A percentile compares a stretch with the other conserved stretches of the same genome.
Evolutionary conservation across 1,140 invertebrate species (phyloP).

Genomic region (Lepidurus couesii): DNA sequence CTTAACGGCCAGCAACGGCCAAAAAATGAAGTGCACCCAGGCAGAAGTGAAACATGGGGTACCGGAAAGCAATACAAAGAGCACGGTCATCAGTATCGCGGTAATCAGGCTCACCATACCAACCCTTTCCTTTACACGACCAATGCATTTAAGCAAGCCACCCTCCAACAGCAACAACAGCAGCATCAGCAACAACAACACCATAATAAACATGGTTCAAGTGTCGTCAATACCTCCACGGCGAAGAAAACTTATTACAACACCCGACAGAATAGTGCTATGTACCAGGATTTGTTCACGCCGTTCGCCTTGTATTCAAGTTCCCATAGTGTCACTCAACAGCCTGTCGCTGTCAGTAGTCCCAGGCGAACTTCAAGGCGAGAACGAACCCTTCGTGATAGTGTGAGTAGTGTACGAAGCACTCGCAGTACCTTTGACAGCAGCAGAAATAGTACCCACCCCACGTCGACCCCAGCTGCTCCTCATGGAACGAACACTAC

Average conservation of each 20-base stretch:
- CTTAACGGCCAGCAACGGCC: neutral
- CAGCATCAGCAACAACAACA: conserved; percentile 23
- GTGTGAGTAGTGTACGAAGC: neutral
- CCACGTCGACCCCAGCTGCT: neutral
- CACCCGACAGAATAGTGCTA: neutral
- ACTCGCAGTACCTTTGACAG: neutral
- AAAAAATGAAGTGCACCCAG: conserved; percentile 30
- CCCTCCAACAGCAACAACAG: neutral
- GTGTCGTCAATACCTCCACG: neutral
- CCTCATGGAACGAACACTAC: neutral
- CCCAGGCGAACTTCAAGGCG: neutral
- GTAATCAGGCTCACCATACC: neutral
- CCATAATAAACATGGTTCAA: neutral
- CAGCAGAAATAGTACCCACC: neutral
- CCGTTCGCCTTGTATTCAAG: neutral
- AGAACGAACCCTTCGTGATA: neutral
- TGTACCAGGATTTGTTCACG: neutral
- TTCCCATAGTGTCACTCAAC: neutral
- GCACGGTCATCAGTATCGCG: neutral
- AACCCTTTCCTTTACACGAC: neutral
- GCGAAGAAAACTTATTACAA: neutral
- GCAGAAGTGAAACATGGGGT: conserved; percentile 31
- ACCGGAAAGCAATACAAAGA: conserved; percentile 31
- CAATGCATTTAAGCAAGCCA: neutral
- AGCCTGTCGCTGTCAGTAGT: neutral